Base-by-base conservation (phyloP, 2,113 vertebrate genomes). In the Phyllostomus hastatus region DNA sequence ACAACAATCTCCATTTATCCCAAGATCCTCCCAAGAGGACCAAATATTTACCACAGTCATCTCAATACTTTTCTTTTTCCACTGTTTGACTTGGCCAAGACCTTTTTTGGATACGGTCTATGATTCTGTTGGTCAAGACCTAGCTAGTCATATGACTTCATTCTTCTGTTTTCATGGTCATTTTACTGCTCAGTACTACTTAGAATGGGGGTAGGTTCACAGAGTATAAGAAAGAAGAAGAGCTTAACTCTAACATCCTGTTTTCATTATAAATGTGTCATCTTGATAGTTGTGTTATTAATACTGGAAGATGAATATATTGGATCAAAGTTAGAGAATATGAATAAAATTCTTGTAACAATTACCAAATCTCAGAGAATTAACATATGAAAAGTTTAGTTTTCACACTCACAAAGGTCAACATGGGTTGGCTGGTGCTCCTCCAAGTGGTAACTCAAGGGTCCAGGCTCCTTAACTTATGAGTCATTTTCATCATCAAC, bases 201-300 rank as follows among this genome's bases (percentile, higher is more conserved):
- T 28, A 35, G 10, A 3, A 2, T 22, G 2, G 48, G 2, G 5
- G 11, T 7, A 8, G 57, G 24, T 26, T 10, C n/a, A 61, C n/a
- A 35, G 26, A 22, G 80, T 84, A 83, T 33, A 84, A 73, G 22
- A 8, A 73, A 48, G 22, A 78, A 38, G 26, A 78, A 38, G 38
- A 78, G 81, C 73, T 83, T 33, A 82, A 50, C 24, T 22, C 4
- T 24, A 73, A 26, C 52, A 8, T 7, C 46, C 59, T 48, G 26
- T 8, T 59, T n/a, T 41, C 9, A 16, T 67, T n/a, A 31, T 11
- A 72, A 50, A 79, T 57, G 10, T 93, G 9, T 52, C 46, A 50
- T 69, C 41, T 64, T 95, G 50, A 33, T 38, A 69, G 12, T n/a
- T 15, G 22, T 31, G 35, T 38, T 81, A 4, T 61, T 80, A 90